Percentiles rank a stretch among this genome's conserved stretches.
Evolutionary conservation across 2,888 invertebrate genomes (phyloP).

Genomic region (Apotomis turbidana): DNA sequence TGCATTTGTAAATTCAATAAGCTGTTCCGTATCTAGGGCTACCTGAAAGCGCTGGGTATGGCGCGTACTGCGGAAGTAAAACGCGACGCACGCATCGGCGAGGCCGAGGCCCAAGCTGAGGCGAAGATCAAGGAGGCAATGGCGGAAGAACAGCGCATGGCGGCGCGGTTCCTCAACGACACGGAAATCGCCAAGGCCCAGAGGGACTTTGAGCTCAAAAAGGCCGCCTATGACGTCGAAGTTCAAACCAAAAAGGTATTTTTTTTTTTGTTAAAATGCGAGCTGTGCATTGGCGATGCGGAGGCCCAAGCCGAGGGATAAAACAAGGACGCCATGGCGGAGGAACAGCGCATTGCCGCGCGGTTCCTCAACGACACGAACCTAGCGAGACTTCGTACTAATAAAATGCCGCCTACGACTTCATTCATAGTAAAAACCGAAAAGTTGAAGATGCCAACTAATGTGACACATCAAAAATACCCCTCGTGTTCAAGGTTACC

Average conservation of each 20-base stretch:
- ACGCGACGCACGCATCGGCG: constrained; percentile 97
- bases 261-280: constrained; percentile 86
- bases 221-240: constrained; percentile 98
- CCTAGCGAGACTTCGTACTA: constrained; percentile 97
- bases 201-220: constrained; percentile 97
- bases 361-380: constrained; percentile 97
- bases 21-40: constrained; percentile 85
- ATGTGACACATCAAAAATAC: too few species aligned
- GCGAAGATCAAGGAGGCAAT: constrained; percentile 97
- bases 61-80: constrained; percentile 97
- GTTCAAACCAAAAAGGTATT: constrained; percentile 94
- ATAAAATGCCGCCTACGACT: constrained; percentile 97
- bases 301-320: constrained; percentile 96
- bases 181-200: constrained; percentile 99
- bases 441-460: constrained; percentile 68
- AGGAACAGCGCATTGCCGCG: constrained; percentile 97
- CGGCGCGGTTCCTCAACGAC: constrained; percentile 96
- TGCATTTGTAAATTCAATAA: not conserved
- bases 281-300: constrained; percentile 98
- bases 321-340: constrained; percentile 97
- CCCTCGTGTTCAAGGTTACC: too few species aligned
- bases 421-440: constrained; percentile 95
- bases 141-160: constrained; percentile 98
- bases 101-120: constrained; percentile 97
- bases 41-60: constrained; percentile 97